Evolutionary conservation across 2,113 vertebrate genomes (phyloP), one percentile per base, ranked within the genome.

Genomic region (Nibea albiflora): DNA sequence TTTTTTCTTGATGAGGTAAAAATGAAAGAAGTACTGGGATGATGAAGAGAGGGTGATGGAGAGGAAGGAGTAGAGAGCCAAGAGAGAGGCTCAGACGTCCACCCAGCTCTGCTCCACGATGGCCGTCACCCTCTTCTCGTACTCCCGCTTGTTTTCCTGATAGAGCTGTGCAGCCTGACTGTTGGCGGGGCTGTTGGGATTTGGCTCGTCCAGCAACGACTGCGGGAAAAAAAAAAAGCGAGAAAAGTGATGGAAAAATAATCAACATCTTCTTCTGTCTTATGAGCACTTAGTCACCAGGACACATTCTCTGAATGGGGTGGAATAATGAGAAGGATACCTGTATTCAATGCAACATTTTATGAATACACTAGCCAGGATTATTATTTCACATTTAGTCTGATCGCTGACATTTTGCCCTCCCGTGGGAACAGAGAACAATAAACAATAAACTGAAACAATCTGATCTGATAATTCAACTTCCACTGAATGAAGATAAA

Each of bases 71-170:
- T 3, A 52, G 20, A 49, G 62, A 74, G 84, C 3, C 35, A 12
- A 19, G 24, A 65, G 39, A 44, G 56, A 31, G 39, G 78, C 81
- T 98, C 83, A 99, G 61, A 97, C 97, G 88, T 99, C 98, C 79
- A 98, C 98, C 98, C 98, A 99, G 94, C 98, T 99, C 94, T 99
- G 98, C 94, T 99, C 98, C 47, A 99, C 98, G 64, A 99, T 97
- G 88, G 97, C 98, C 57, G 98, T 99, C 94, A 99, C 98, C 93
- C 98, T 96, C 92, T 99, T 99, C 94, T 99, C 98, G 42, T 99
- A 99, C 93, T 99, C 98, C 49, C 97, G 95, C 91, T 99, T 99
- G 94, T 99, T 99, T 94, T 99, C 98, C 93, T 99, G 98, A 92
- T 99, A 99, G 87, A 99, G 97, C 85, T 99, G 98, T 84, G 98